Conservation (phyloP, 2,113 vertebrate species). For the Zosterops hypoxanthus region DNA sequence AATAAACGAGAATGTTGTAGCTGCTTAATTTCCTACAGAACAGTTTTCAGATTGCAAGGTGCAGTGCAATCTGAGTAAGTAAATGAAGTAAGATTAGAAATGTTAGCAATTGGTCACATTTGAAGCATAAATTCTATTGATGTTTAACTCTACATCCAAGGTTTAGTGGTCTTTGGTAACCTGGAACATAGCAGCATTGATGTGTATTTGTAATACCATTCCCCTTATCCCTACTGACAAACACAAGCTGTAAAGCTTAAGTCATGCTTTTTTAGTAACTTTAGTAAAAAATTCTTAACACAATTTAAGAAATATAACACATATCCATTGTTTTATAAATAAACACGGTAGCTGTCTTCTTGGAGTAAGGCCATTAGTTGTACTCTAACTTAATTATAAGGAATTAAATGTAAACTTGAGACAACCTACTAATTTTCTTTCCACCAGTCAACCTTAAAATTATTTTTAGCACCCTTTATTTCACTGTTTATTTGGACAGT, state of each 20-base stretch:
- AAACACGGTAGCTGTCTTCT: neutral
- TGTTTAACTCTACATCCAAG: neutral
- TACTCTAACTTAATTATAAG: neutral
- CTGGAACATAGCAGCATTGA: neutral
- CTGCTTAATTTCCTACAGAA: neutral
- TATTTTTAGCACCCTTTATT: neutral
- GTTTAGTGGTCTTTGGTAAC: neutral
- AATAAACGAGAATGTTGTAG: neutral
- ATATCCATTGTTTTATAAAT: neutral
- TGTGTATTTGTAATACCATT: neutral
- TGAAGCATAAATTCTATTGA: neutral
- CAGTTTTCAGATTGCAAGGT: neutral
- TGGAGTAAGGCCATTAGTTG: neutral
- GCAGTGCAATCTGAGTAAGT: neutral
- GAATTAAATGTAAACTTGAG: neutral
- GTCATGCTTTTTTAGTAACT: neutral
- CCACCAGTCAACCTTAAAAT: neutral
- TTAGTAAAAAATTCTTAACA: neutral
- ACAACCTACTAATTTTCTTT: neutral
- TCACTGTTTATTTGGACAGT: neutral
- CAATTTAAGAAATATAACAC: neutral
- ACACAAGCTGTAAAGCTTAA: neutral
- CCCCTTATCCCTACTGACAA: neutral
- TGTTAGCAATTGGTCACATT: fast-evolving
- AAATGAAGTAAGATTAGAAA: neutral